These are phyloP conservation scores for Aphelinus certus DNA, from an alignment of 1,140 invertebrate species.

Conservation along the genomic window DNA sequence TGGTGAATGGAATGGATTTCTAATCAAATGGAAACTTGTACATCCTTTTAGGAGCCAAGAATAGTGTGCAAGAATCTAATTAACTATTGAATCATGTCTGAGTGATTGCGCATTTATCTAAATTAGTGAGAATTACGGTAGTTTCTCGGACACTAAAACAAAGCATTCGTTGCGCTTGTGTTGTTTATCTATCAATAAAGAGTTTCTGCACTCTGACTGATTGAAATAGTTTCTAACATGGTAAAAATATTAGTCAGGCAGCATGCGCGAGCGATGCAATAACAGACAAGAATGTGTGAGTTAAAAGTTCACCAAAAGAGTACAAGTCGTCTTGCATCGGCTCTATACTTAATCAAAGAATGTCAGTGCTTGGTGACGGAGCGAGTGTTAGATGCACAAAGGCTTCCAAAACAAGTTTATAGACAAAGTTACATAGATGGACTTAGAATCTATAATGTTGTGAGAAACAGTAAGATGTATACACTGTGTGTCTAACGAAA, in stretches of 20 bases:
- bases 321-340: conserved; percentile 30
- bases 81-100: background rate
- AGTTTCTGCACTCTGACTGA: conserved; percentile 4
- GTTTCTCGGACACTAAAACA: conserved; percentile 11
- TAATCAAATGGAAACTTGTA: background rate
- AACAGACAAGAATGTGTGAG: conserved; percentile 44
- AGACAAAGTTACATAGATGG: background rate
- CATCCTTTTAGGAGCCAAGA: conserved; percentile 17
- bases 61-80: background rate
- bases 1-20: conserved; percentile 15
- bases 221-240: conserved; percentile 10
- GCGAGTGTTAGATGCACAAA: conserved; percentile 15
- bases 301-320: conserved; percentile 5
- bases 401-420: conserved; percentile 14
- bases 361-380: conserved; percentile 10
- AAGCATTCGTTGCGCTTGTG: conserved; percentile 11
- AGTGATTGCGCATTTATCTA: background rate
- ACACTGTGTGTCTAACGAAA: too few species aligned
- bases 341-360: conserved; percentile 20
- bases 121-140: background rate
- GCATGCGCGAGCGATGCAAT: conserved; percentile 63
- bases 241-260: conserved; percentile 50
- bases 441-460: too few species aligned
- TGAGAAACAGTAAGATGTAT: too few species aligned
- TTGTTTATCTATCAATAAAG: background rate